A percentile compares a stretch with the other conserved stretches of the same genome.
Evolutionary conservation across 2,113 vertebrate species (phyloP).

Genomic region (Petrocephalus microphthalmus): DNA sequence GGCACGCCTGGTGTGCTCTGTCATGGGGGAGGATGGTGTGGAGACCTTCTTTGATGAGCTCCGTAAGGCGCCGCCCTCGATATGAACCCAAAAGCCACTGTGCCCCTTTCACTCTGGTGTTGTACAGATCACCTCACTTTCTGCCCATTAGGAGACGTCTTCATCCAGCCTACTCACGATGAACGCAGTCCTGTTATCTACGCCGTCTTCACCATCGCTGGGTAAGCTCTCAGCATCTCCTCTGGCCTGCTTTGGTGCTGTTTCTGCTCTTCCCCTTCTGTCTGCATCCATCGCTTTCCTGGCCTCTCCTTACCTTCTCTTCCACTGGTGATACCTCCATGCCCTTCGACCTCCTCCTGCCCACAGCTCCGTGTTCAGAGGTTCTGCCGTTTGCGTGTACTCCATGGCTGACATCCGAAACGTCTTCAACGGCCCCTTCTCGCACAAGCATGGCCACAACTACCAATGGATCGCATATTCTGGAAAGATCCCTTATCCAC

Average conservation of each 20-base stretch:
- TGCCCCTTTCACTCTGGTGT: not conserved
- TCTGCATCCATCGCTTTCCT: not conserved
- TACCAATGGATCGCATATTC: constrained; percentile 75
- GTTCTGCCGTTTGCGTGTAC: constrained; percentile 75
- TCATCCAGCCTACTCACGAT: constrained; percentile 70
- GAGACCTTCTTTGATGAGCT: constrained; percentile 78
- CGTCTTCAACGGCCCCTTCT: constrained; percentile 76
- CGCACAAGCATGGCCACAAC: constrained; percentile 74
- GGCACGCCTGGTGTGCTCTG: constrained; percentile 72
- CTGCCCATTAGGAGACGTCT: constrained; percentile 63
- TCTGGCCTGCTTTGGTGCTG: not conserved
- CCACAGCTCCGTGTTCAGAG: constrained; percentile 71
- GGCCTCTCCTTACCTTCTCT: not conserved
- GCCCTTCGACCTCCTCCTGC: constrained; percentile 33
- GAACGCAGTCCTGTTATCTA: constrained; percentile 70
- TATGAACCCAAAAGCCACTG: not conserved
- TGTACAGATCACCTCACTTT: not conserved
- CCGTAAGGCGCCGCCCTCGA: constrained; percentile 51
- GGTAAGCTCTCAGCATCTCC: constrained; percentile 48
- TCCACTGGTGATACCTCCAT: not conserved
- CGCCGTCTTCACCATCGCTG: constrained; percentile 69
- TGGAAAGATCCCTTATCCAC: constrained; percentile 74
- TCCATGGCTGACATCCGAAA: constrained; percentile 76
- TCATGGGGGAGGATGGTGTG: constrained; percentile 70
- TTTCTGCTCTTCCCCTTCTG: constrained; percentile 2